Evolutionary conservation across 2,113 vertebrate species (phyloP), one percentile per base, ranked within the genome.

Genomic region (Grallaria varia): DNA sequence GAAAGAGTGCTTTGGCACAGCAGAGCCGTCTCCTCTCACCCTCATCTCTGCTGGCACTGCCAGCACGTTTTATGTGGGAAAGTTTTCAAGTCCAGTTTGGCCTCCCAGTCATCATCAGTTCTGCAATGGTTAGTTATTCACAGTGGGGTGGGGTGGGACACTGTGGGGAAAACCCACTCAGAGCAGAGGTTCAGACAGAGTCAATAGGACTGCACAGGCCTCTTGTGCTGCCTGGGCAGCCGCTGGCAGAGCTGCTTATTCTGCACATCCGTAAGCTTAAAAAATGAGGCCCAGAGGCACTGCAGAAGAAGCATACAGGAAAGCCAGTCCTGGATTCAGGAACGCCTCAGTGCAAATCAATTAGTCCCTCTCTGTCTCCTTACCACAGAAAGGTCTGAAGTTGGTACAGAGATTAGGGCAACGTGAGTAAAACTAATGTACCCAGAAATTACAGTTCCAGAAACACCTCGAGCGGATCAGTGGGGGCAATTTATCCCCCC

Each of bases 1-100:
- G 92, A 95, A 95, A 96, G 95, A 95, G 87, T 0, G 27, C 81
- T 89, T 67, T 96, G 95, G 96, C 96, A 91, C 62, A 44, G 84
- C 81, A 71, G 84, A 95, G 89, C 87, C 0, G 39, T 63, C 95
- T 95, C 76, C 80, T 92, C 86, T 92, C 40, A 0, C 66, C 92
- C 93, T 63, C 95, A 47, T 91, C 96, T 91, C 84, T 28, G 87
- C 94, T 96, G 96, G 96, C 96, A 96, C 79, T 92, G 90, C 95
- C 93, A 93, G 45, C 0, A 6, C 2, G 0, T 85, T 91, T 95
- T 17, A 92, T 89, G 89, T 96, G 95, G 96, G 96, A 96, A 96
- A 94, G 78, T 95, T 89, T 89, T 93, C 93, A 60, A 23, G 72
- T 53, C 90, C 93, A 23, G 87, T 66, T 73, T 74, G 90, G 95